Evolutionary conservation across 2,113 vertebrate genomes (phyloP), one percentile per base, ranked within the genome.

Genomic region (Corythornis vintsioides): DNA sequence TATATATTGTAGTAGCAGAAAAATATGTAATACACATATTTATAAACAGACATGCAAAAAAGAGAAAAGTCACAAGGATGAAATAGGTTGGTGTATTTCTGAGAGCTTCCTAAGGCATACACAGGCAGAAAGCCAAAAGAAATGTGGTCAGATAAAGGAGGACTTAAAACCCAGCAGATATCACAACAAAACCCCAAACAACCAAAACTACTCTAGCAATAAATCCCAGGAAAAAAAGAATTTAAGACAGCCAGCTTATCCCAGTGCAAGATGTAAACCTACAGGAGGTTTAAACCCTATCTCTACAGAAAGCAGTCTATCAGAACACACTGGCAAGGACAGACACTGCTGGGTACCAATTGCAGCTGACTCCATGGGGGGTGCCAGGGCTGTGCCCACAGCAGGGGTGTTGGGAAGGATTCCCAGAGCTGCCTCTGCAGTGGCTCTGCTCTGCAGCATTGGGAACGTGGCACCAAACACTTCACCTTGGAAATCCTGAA

Each of bases 51-150:
- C 13, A 40, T n/a, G 63, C 7, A 43, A 56, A 38, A 82, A 59
- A 61, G 63, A 84, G 88, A 35, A 80, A 14, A 11, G 72, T 83
- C 26, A 31, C 25, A 55, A 67, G 28, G 33, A 59, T 47, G 20
- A 94, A 94, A 91, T 25, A 50, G 3, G 7, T 11, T 31, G 22
- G 50, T 24, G 9, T 59, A 53, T 45, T 90, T 56, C 78, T 13
- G 95, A 87, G 42, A 71, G 38, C 28, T 67, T 83, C 85, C 64
- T 33, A 55, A 77, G 50, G 24, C 6, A 11, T 4, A 42, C 31
- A 60, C 15, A 87, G 31, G 40, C 52, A 91, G 61, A 86, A 95
- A 86, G 26, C 40, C 60, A 63, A 92, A 93, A 20, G 38, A 35
- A 76, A n/a, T 15, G n/a, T 57, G 56, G 90, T 50, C 40, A 55